Percentiles rank a stretch among this genome's conserved stretches.
Evolutionary conservation across 2,113 vertebrate species (phyloP).

Genomic region (Hystrix cristata): DNA sequence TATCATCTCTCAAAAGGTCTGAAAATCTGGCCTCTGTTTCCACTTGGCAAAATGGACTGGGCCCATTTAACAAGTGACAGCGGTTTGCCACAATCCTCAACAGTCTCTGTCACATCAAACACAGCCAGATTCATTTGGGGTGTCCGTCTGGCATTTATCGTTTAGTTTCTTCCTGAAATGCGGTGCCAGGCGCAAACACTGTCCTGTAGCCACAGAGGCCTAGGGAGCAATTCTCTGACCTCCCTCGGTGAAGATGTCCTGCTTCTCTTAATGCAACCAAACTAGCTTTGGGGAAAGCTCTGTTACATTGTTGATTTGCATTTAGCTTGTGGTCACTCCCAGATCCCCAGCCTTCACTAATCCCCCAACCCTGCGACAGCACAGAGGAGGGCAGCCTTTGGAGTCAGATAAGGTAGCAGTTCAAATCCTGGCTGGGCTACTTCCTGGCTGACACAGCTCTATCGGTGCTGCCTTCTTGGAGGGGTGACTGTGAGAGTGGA

Average conservation of each 20-base stretch:
- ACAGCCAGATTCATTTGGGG: no score
- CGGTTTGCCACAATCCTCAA: neutral
- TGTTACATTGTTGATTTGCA: rapidly evolving
- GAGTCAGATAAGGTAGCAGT: neutral
- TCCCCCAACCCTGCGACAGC: neutral
- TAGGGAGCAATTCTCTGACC: neutral
- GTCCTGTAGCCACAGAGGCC: neutral
- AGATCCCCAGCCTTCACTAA: neutral
- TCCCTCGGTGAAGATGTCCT: neutral
- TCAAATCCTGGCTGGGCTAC: neutral
- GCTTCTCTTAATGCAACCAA: neutral
- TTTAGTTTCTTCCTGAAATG: neutral
- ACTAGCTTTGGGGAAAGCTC: neutral
- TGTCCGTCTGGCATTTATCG: neutral
- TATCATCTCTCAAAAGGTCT: neutral
- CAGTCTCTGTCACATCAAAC: neutral
- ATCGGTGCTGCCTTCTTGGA: neutral
- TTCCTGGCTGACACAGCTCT: neutral
- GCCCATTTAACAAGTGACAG: neutral
- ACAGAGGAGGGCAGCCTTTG: neutral
- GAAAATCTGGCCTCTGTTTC: neutral
- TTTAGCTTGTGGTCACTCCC: neutral
- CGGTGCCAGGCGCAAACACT: neutral
- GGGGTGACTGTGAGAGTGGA: neutral
- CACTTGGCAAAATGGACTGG: neutral